Evolutionary conservation across 2,888 invertebrate genomes (phyloP), one percentile per base, ranked within the genome.

Genomic region (Anticlea derivata): DNA sequence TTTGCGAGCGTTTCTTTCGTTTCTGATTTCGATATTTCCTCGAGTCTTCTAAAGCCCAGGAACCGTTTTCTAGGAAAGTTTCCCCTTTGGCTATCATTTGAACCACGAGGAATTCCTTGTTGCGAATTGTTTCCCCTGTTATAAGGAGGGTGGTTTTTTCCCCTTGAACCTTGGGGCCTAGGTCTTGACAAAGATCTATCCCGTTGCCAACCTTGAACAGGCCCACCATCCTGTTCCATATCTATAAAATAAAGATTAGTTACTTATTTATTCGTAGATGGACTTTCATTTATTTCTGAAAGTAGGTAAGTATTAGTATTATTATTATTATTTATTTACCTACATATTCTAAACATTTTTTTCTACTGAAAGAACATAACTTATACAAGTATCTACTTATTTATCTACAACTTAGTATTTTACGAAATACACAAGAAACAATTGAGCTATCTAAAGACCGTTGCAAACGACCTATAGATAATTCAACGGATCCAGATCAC

Each of bases 1-100:
- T 75, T 75, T 7, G 66, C 34, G 7, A 91, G 67, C 4, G 86
- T 73, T 8, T 85, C 82, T 43, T 72, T 72, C 10, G 71, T 65
- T 3, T 85, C 82, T 4, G 72, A 61, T 6, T 68, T 46, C 12
- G 81, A 70, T 20, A 89, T 73, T 41, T 76, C 70, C 63, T 84
- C 70, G 7, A 91, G 66, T 27, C 56, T 64, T 53, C 60, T 72
- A 58, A 83, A 86, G 2, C 67, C 70, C 31, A 75, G 41, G 27
- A 23, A 37, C 0, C 26, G 22, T 35, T 51, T 46, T 27, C 47
- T 41, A 6, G 31, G 35, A 22, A 37, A 22, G 30, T 43, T 39
- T 26, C 31, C 22, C 7, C 12, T 13, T 33, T 41, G 41, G 13
- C 29, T 29, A 13, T 38, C 8, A 8, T 47, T 37, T 6, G 22